Percentiles rank a stretch among this genome's conserved stretches.
Conservation (phyloP, 2,113 vertebrate genomes). For the Seriola quinqueradiata region DNA sequence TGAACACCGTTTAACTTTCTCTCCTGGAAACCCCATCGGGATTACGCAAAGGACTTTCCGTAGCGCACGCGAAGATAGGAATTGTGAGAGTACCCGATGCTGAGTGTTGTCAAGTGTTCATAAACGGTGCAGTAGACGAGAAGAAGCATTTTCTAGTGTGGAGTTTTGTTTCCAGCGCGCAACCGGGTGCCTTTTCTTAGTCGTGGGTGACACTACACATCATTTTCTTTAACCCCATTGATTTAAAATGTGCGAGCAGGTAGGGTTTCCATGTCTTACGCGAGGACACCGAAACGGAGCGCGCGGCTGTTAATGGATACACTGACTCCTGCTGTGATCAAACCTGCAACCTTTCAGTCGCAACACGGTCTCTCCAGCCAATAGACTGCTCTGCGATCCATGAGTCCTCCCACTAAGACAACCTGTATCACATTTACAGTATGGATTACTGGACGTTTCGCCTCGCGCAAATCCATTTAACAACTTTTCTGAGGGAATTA, state of each 20-base stretch:
- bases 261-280: neutral
- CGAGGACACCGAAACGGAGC: constrained; percentile 27
- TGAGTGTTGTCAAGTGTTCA: constrained; percentile 16
- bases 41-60: constrained; percentile 19
- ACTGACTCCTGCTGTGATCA: constrained; percentile 38
- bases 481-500: constrained; percentile 62
- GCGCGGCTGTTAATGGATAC: constrained; percentile 13
- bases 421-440: constrained; percentile 39
- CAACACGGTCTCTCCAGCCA: constrained; percentile 17
- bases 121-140: neutral
- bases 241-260: constrained; percentile 13
- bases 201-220: neutral
- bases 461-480: neutral
- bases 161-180: constrained; percentile 6
- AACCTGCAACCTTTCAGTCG: constrained; percentile 54
- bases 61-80: neutral
- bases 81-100: neutral
- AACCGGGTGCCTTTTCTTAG: constrained; percentile 4
- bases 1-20: constrained; percentile 50
- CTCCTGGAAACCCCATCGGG: neutral
- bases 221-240: neutral
- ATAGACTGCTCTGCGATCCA: constrained; percentile 21
- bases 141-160: neutral
- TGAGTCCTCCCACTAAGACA: constrained; percentile 45
- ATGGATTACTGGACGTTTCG: constrained; percentile 56